These are phyloP conservation scores for Oreochromis spilurus DNA, from an alignment of 2,113 vertebrate species.

Conservation along the genomic window DNA sequence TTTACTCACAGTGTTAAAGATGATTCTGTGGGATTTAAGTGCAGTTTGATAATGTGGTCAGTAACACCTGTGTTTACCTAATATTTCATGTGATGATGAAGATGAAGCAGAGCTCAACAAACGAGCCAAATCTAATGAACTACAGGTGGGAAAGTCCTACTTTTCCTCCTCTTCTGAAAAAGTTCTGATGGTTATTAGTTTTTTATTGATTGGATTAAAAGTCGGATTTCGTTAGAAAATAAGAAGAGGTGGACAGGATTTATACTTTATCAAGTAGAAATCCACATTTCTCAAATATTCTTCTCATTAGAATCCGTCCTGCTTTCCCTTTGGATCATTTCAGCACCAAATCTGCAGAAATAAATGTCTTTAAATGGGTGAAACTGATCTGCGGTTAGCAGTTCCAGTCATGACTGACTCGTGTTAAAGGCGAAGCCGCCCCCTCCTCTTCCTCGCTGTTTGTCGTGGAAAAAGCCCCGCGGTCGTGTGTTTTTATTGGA, in stretches of 20 bases:
- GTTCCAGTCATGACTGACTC: not conserved
- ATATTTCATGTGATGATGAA: not conserved
- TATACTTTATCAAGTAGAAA: not conserved
- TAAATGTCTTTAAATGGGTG: not conserved
- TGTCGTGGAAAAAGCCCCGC: conserved; percentile 48
- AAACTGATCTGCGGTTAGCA: not conserved
- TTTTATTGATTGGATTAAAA: not conserved
- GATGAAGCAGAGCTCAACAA: not conserved
- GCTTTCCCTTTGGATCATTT: not conserved
- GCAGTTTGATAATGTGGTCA: not conserved
- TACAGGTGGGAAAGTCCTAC: not conserved
- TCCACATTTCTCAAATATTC: not conserved
- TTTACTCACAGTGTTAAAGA: not conserved
- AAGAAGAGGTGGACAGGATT: not conserved
- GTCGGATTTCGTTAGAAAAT: not conserved
- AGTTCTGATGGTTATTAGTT: not conserved
- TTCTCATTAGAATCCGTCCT: not conserved
- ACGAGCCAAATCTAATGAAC: not conserved
- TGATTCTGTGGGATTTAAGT: not conserved
- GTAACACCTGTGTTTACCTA: not conserved
- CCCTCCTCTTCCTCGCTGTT: not conserved
- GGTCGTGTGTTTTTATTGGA: conserved; percentile 37
- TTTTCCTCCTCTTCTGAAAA: not conserved
- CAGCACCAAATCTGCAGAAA: not conserved
- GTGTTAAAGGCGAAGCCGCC: not conserved